A percentile compares a stretch with the other conserved stretches of the same genome.
These are phyloP conservation scores for Sebastes aleutianus DNA, from an alignment of 2,797 vertebrate genomes.

Conservation along the genomic window DNA sequence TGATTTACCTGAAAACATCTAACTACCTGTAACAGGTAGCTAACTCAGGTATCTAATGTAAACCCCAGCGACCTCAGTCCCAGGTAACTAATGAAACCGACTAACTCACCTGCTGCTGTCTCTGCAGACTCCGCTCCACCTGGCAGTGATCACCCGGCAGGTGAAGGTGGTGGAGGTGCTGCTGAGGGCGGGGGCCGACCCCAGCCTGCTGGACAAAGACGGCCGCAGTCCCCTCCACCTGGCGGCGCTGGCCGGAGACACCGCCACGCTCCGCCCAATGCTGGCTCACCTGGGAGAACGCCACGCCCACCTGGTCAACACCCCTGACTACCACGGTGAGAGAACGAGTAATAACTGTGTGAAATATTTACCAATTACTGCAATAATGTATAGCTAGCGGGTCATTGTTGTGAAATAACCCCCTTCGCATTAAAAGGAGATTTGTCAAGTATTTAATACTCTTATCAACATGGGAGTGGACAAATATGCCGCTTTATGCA, in stretches of 20 bases:
- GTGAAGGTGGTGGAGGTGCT: conserved; percentile 85
- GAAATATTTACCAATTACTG: neutral
- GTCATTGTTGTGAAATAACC: too few relatives aligned
- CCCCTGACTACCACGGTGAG: conserved; percentile 91
- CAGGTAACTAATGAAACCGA: neutral
- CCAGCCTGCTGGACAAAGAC: conserved; percentile 86
- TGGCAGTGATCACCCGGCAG: conserved; percentile 94
- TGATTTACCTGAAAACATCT: neutral
- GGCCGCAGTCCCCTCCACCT: conserved; percentile 92
- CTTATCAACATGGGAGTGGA: too few relatives aligned
- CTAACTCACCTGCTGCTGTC: neutral
- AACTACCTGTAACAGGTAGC: neutral
- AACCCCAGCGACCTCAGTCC: neutral
- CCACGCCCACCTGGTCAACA: conserved; percentile 81
- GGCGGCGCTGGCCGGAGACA: conserved; percentile 85
- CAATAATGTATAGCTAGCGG: neutral
- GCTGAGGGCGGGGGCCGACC: conserved; percentile 88
- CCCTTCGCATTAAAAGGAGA: too few relatives aligned
- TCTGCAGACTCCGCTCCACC: conserved; percentile 89
- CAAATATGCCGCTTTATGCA: too few relatives aligned
- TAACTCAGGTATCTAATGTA: neutral
- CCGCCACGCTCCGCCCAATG: conserved; percentile 80
- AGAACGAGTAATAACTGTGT: neutral
- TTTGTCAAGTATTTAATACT: too few relatives aligned
- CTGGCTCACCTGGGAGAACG: conserved; percentile 81